Conservation (phyloP, 2,797 vertebrate species). For the Darevskia mixta region DNA sequence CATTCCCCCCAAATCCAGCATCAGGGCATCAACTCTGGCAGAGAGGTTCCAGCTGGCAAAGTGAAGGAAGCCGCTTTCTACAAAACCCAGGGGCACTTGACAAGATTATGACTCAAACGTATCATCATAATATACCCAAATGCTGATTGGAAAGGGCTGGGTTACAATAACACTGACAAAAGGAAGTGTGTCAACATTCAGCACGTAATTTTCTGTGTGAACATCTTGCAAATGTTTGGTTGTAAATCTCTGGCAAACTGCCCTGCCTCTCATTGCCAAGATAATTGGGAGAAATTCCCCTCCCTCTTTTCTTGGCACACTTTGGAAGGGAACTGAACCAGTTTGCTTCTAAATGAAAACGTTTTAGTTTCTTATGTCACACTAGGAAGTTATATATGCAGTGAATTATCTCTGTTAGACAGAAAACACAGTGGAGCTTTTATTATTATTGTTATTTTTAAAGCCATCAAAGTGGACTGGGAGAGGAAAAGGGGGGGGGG, state of each 20-base stretch:
- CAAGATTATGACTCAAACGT: conserved; percentile 66
- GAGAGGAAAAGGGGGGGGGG: background rate
- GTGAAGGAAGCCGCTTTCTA: conserved; percentile 63
- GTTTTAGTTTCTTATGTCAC: conserved; percentile 48
- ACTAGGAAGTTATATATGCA: conserved; percentile 38
- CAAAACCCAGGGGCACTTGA: conserved; percentile 58
- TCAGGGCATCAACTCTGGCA: rapidly evolving
- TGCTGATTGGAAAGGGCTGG: conserved; percentile 53
- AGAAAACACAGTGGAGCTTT: background rate
- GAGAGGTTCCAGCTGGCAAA: background rate
- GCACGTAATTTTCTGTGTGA: conserved; percentile 38
- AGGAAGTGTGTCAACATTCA: conserved; percentile 46
- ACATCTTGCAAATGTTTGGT: conserved; percentile 29
- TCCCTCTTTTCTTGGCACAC: conserved; percentile 40
- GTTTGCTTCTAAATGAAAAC: conserved; percentile 51
- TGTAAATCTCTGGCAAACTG: conserved; percentile 52
- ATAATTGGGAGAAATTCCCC: conserved; percentile 21
- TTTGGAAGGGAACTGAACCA: conserved; percentile 44
- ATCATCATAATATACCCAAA: conserved; percentile 38
- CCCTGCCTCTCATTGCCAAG: conserved; percentile 7
- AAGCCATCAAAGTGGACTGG: conserved; percentile 10
- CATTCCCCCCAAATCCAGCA: background rate
- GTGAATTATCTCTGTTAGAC: conserved; percentile 28
- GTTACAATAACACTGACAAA: conserved; percentile 42
- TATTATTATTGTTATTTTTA: background rate